Evolutionary conservation across 2,888 invertebrate species (phyloP), one percentile per base, ranked within the genome.

Genomic region (Ormyrus labotus): DNA sequence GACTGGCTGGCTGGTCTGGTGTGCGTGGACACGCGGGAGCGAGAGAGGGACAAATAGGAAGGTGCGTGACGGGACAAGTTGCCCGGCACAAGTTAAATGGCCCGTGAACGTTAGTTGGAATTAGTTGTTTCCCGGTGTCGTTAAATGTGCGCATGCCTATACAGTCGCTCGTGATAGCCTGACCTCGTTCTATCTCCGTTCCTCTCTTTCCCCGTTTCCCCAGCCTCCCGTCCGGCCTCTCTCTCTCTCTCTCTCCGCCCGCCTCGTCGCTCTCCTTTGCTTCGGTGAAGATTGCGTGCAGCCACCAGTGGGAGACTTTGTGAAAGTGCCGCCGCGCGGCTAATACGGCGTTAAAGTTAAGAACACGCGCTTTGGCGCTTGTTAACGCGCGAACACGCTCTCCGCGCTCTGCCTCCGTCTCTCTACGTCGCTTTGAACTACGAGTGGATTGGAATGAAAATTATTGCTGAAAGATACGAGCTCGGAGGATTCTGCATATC

Each of bases 11-110:
- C 34, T 4, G 34, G 34, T 13, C 34, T 34, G 34, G 34, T 34
- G 34, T 34, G 34, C 34, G 34, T 34, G 34, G 34, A 74, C 82
- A 78, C 78, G 81, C 64, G 81, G 73, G 81, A 80, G 82, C 70
- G 69, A 70, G 79, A 70, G 79, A 84, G 85, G 85, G 86, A 89
- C 87, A 88, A 89, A 88, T 86, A 87, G 86, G 85, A 88, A 86
- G 85, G 87, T 85, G 86, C 87, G 86, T 87, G 89, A 88, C 89
- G 87, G 88, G 86, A 87, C 86, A 85, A 89, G 89, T 89, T 89
- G 19, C n/a, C 11, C 8, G 70, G 51, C 8, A 34, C 65, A 88
- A 89, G 89, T 90, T 90, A 89, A 89, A 90, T 90, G 89, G 88
- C 78, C 85, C 88, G 87, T 88, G 87, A 88, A 89, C 85, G 85